Evolutionary conservation across 2,797 vertebrate genomes (phyloP).

Genomic region (Hipposideros larvatus): DNA sequence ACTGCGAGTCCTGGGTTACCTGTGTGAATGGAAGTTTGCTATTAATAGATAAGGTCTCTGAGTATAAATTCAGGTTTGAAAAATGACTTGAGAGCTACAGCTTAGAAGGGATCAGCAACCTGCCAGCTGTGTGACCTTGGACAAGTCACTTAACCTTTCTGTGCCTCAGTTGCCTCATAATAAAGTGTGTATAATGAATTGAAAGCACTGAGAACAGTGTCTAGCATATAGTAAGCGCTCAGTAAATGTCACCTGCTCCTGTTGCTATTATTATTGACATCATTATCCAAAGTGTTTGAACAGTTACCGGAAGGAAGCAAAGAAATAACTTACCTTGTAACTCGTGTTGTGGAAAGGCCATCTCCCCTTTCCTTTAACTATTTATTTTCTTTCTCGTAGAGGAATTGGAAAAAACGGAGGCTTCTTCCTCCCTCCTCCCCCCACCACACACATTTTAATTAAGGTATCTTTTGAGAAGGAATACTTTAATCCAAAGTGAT

Average conservation of each 20-base stretch:
- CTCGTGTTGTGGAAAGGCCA: not conserved
- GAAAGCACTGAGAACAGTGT: not conserved
- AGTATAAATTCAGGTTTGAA: not conserved
- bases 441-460: slow-evolving; percentile 80
- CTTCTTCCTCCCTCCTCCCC: no score
- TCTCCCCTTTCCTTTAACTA: not conserved
- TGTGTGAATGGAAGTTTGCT: not conserved
- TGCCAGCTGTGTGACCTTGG: not conserved
- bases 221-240: not conserved
- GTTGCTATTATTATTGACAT: no score
- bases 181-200: not conserved
- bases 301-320: not conserved
- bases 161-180: not conserved
- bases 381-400: not conserved
- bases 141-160: slow-evolving; percentile 13
- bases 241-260: not conserved
- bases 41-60: not conserved
- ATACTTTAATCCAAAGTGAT: slow-evolving; percentile 83
- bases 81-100: not conserved
- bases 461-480: slow-evolving; percentile 82
- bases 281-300: not conserved
- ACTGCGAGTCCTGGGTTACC: not conserved
- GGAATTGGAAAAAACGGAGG: not conserved
- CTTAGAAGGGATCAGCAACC: not conserved
- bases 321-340: not conserved